Evolutionary conservation across 2,113 vertebrate species (phyloP), one percentile per base, ranked within the genome.

Genomic region (Turnix velox): DNA sequence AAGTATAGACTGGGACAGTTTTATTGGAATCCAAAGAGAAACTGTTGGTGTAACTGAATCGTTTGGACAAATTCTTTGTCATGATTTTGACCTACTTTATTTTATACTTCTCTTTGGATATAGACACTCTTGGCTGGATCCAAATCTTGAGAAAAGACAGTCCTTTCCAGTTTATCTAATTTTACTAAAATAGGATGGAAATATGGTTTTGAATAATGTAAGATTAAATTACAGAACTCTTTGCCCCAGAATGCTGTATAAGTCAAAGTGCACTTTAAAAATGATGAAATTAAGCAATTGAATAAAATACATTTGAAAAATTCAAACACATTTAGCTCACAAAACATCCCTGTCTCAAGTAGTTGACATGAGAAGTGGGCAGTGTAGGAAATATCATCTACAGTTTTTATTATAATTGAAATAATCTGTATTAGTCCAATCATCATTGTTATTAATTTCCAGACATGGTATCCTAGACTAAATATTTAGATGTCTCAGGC

Each of bases 251-350:
- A 62, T 45, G 22, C 48, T 51, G 31, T 23, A 4, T 33, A 25
- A 37, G 37, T 57, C n/a, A 81, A 30, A 77, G 14, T 48, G 6
- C 25, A 65, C 15, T 69, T 66, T 28, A 27, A 69, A 80, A 86
- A 54, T 52, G 0, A 54, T 78, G 12, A 66, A 17, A 43, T 66
- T 46, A 65, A n/a, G 1, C 84, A 73, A 57, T 0, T 1, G 12
- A 80, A 39, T 65, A 40, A 87, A 77, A 48, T 39, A 23, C 1
- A 28, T 72, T 12, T 25, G 3, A 55, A 51, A 51, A 93, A 49
- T 72, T 54, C 10, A 31, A 84, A 15, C 9, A 28, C 0, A 1
- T 48, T 17, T 12, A 76, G 23, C 7, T 72, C 19, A 51, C n/a
- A 15, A 88, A 54, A 54, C 71, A 63, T 49, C 10, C 12, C 30